Conservation (phyloP, 2,888 invertebrate genomes). For the Smittia sp. region DNA sequence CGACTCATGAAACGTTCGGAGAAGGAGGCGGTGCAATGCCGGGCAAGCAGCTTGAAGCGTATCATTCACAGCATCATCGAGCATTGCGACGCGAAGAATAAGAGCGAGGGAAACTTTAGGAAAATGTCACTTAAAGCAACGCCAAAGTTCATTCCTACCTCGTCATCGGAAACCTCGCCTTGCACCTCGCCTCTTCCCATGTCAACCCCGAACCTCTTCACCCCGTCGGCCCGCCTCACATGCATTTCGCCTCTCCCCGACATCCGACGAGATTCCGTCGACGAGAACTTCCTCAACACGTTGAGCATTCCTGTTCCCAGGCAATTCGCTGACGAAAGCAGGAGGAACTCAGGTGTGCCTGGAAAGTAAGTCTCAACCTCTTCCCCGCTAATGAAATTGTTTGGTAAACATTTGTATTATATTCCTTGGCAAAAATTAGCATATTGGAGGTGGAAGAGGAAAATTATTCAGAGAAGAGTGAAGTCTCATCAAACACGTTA, state of each 20-base stretch:
- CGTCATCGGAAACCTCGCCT: slow-evolving; percentile 50
- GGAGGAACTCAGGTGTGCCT: slow-evolving; percentile 61
- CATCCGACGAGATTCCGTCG: slow-evolving; percentile 60
- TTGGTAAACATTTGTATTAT: background rate
- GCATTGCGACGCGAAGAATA: slow-evolving; percentile 70
- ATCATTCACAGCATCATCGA: slow-evolving; percentile 77
- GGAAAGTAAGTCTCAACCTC: slow-evolving; percentile 40
- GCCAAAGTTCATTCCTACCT: slow-evolving; percentile 45
- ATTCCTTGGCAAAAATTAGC: background rate
- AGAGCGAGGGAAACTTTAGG: slow-evolving; percentile 47
- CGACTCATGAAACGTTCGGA: slow-evolving; percentile 56
- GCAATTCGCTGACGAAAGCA: slow-evolving; percentile 78
- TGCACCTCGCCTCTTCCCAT: slow-evolving; percentile 50
- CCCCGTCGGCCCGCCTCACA: slow-evolving; percentile 56
- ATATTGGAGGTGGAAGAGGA: slow-evolving; percentile 37
- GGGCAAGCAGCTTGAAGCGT: slow-evolving; percentile 80
- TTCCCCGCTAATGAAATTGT: slow-evolving; percentile 16
- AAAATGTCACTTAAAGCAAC: slow-evolving; percentile 53
- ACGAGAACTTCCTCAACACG: slow-evolving; percentile 56
- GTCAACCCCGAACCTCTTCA: slow-evolving; percentile 51
- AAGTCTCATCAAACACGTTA: slow-evolving; percentile 13
- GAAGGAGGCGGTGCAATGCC: slow-evolving; percentile 59
- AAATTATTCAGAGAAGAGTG: slow-evolving; percentile 31
- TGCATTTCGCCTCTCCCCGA: slow-evolving; percentile 68
- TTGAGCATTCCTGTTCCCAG: slow-evolving; percentile 69